Conservation (phyloP, 2,113 vertebrate genomes). For the Sylvilagus bachmani region DNA sequence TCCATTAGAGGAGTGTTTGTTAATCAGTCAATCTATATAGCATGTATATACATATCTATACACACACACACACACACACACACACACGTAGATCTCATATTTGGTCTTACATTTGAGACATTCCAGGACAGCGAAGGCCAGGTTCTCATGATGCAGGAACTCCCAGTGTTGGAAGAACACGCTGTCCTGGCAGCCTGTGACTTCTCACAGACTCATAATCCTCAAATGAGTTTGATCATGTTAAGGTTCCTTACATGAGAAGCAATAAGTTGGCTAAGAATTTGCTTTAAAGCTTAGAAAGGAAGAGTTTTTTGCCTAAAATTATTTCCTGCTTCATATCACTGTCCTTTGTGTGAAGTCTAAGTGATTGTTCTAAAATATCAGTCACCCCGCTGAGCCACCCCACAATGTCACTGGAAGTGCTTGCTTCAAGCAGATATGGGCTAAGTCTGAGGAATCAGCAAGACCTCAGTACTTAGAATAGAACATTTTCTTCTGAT, state of each 20-base stretch:
- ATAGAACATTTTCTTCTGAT: neutral
- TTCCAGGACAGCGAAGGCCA: neutral
- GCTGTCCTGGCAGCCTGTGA: neutral
- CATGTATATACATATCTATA: too few species aligned
- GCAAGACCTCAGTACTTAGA: neutral
- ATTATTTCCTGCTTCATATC: neutral
- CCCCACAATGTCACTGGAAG: neutral
- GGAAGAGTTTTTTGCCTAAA: neutral
- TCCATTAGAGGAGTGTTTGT: neutral
- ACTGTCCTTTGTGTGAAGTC: neutral
- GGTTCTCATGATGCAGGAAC: neutral
- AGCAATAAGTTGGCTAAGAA: neutral
- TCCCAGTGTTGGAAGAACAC: neutral
- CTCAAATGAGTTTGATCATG: neutral
- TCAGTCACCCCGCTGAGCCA: neutral
- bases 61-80: too few species aligned
- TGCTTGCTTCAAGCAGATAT: fast-evolving
- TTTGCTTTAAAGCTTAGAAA: neutral
- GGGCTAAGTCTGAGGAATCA: neutral
- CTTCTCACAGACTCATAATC: neutral
- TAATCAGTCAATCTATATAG: too few species aligned
- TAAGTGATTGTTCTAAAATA: neutral
- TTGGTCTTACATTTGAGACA: too few species aligned
- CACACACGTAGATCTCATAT: too few species aligned
- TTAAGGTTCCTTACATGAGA: neutral